These are phyloP conservation scores for Holcopasites calliopsidis DNA, from an alignment of 1,140 invertebrate species.

Conservation along the genomic window DNA sequence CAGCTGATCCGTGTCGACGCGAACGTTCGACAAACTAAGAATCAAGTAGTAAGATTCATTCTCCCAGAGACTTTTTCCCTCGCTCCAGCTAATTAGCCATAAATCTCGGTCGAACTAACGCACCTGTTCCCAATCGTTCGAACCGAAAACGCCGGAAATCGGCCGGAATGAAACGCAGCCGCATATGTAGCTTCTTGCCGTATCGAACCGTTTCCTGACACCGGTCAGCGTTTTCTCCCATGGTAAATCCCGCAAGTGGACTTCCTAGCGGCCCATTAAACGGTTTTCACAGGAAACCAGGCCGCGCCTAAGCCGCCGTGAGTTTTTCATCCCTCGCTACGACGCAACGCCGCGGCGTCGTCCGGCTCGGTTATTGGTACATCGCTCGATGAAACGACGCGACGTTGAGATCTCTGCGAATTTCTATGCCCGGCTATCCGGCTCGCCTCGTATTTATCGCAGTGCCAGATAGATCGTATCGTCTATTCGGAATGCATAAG, in stretches of 20 bases:
- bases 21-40: too few species aligned
- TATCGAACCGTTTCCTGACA: background rate
- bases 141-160: background rate
- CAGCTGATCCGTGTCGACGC: too few species aligned
- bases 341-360: too few species aligned
- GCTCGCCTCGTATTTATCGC: slow-evolving; percentile 55
- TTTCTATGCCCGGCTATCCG: slow-evolving; percentile 49
- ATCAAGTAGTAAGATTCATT: too few species aligned
- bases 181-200: background rate
- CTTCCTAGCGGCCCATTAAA: slow-evolving; percentile 5
- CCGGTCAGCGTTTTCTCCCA: slow-evolving; percentile 1
- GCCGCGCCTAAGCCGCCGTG: too few species aligned
- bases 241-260: slow-evolving; percentile 4
- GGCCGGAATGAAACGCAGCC: background rate
- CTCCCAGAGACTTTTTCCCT: too few species aligned
- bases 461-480: slow-evolving; percentile 61
- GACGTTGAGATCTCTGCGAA: slow-evolving; percentile 43
- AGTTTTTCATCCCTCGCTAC: too few species aligned
- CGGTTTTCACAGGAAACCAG: background rate
- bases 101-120: too few species aligned
- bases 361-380: background rate
- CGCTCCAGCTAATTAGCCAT: too few species aligned
- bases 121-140: too few species aligned
- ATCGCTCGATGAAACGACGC: background rate
- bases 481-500: slow-evolving; percentile 61